Evolutionary conservation across 2,888 invertebrate species (phyloP), one percentile per base, ranked within the genome.

Genomic region (Crematogaster levior): DNA sequence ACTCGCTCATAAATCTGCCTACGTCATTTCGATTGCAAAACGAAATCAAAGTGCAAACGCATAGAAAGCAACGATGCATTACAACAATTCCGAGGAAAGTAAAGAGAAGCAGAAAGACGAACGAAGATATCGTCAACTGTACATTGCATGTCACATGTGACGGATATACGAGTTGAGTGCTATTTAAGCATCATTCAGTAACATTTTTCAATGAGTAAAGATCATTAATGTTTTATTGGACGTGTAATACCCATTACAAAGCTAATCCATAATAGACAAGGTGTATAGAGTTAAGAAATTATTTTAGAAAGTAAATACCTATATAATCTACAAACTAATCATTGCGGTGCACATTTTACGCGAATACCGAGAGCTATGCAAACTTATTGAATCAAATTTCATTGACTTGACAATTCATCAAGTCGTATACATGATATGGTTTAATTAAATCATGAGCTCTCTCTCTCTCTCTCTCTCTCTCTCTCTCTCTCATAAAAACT

Each of bases 11-110:
- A 51, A 75, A 65, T 75, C 65, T 53, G 65, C 27, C 61, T 27
- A 51, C 75, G 43, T 79, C 53, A 56, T 6, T n/a, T 43, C 18
- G 68, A 43, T 58, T 68, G 68, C 30, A 56, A 77, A 68, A 43
- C 34, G 34, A 56, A 66, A 43, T 40, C n/a, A 51, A 66, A 24
- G 66, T 21, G 40, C 15, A 65, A 65, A 34, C 43, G 43, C 12
- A 18, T 68, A 56, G 77, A 79, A 79, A 68, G 77, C 77, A 37
- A 24, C 48, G 21, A 24, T 34, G 66, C 53, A 18, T 75, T 21
- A 43, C 56, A 79, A 79, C 30, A 79, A 34, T 79, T 24, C 30
- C 56, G 56, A 56, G 43, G 68, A 79, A 79, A 79, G 68, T 68
- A 68, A 79, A 79, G 40, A 27, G 24, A 34, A 27, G 37, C 40